phyloP scores from a whole-genome alignment of 2,113 vertebrate species.

The Corythornis vintsioides region DNA sequence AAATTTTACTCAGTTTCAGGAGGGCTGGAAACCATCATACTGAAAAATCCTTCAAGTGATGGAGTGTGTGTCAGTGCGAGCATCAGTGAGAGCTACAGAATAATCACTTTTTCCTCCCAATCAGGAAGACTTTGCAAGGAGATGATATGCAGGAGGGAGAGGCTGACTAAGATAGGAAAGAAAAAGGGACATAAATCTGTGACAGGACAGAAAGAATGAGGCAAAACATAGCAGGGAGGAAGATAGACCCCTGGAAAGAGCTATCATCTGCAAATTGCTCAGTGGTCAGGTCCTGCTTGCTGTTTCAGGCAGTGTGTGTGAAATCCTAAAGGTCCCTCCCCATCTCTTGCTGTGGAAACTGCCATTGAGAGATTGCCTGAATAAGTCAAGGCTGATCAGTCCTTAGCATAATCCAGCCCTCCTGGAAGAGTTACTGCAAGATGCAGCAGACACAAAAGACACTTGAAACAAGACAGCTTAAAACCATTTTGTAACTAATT shows the following conservation, averaged over 20 bases:
- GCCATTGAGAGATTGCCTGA: background rate
- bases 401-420: background rate
- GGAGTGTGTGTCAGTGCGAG: background rate
- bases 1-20: slow-evolving; percentile 13
- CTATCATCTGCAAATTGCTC: background rate
- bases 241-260: background rate
- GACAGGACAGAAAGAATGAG: background rate
- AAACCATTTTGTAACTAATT: background rate
- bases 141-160: background rate
- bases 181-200: background rate
- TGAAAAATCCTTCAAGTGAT: background rate
- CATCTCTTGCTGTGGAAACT: background rate
- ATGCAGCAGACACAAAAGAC: background rate
- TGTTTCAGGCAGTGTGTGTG: background rate
- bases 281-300: background rate
- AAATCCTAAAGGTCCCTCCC: background rate
- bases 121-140: background rate
- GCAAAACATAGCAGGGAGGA: background rate
- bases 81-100: background rate
- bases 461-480: background rate
- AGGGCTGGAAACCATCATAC: background rate
- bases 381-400: background rate
- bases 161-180: background rate
- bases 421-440: background rate
- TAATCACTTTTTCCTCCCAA: background rate